Percentiles rank a stretch among this genome's conserved stretches.
Conservation (phyloP, 2,888 invertebrate species). For the Theodoxus fluviatilis region DNA sequence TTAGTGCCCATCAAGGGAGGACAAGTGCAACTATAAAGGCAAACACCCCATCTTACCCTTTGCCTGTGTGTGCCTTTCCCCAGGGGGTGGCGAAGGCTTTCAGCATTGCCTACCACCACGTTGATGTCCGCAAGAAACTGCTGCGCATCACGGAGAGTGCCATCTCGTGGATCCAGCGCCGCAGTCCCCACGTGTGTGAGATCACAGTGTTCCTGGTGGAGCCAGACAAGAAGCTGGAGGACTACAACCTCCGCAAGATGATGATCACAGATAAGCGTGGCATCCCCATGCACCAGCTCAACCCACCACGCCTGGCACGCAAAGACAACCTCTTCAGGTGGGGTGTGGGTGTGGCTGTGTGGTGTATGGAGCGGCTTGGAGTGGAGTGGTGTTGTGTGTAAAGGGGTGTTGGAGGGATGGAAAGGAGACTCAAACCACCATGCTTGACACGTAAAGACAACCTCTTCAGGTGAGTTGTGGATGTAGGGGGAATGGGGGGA, state of each 20-base stretch:
- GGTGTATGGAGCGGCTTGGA: too few species aligned
- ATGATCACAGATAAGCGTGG: constrained; percentile 58
- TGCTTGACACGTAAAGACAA: constrained; percentile 62
- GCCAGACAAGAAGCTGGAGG: constrained; percentile 49
- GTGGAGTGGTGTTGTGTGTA: too few species aligned
- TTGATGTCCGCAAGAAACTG: constrained; percentile 61
- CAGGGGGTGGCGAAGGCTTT: constrained; percentile 64
- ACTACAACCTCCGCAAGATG: constrained; percentile 61
- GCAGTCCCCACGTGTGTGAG: constrained; percentile 57
- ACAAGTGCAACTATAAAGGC: too few species aligned
- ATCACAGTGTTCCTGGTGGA: constrained; percentile 62
- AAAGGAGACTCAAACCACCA: constrained; percentile 47
- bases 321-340: constrained; percentile 64
- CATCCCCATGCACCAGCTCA: constrained; percentile 43
- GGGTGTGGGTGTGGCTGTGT: too few species aligned
- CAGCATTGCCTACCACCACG: constrained; percentile 63
- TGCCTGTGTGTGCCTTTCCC: neutral
- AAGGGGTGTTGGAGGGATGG: too few species aligned
- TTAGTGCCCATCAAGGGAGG: too few species aligned
- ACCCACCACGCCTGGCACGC: constrained; percentile 55
- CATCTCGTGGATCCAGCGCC: constrained; percentile 61
- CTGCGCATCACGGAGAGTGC: constrained; percentile 63
- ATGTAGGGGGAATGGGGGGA: too few species aligned
- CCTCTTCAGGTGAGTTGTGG: constrained; percentile 64
- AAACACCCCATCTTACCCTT: too few species aligned